Evolutionary conservation across 2,113 vertebrate species (phyloP).

Genomic region (Vulpes vulpes): DNA sequence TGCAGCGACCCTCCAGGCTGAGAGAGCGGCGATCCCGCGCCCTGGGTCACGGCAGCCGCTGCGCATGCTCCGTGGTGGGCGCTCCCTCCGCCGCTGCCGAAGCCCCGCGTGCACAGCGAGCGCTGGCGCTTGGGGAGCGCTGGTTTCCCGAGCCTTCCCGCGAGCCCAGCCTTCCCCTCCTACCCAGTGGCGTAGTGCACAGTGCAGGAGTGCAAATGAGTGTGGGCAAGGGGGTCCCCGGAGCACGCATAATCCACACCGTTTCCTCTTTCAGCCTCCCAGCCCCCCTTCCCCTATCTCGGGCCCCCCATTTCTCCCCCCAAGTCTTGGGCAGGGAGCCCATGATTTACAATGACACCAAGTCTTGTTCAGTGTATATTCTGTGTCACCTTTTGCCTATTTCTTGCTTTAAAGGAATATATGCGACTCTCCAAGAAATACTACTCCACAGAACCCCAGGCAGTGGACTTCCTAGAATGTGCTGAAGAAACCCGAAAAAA

Average conservation of each 20-base stretch:
- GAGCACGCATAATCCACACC: neutral
- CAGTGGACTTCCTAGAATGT: conserved; percentile 82
- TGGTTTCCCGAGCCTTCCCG: neutral
- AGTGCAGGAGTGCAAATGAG: neutral
- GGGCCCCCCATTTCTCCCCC: neutral
- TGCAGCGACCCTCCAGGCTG: too few species aligned
- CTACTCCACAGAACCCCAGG: conserved; percentile 83
- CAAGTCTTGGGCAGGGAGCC: neutral
- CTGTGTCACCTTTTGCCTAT: conserved; percentile 7
- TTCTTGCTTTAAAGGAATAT: conserved; percentile 83
- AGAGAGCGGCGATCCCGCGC: too few species aligned
- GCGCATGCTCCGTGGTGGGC: fast-evolving
- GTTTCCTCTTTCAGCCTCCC: neutral
- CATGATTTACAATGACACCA: neutral
- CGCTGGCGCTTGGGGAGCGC: neutral
- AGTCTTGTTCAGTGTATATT: neutral
- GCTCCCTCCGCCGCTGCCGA: neutral
- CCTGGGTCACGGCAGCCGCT: neutral
- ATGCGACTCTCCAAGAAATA: conserved; percentile 79
- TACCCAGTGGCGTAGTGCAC: neutral
- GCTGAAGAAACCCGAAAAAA: conserved; percentile 83
- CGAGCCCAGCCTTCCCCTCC: neutral
- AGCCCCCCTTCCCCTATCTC: neutral
- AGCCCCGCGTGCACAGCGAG: neutral
- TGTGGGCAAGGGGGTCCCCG: neutral